Percentiles rank a stretch among this genome's conserved stretches.
Conservation (phyloP, 2,888 invertebrate genomes). For the Drosophila basisetae region DNA sequence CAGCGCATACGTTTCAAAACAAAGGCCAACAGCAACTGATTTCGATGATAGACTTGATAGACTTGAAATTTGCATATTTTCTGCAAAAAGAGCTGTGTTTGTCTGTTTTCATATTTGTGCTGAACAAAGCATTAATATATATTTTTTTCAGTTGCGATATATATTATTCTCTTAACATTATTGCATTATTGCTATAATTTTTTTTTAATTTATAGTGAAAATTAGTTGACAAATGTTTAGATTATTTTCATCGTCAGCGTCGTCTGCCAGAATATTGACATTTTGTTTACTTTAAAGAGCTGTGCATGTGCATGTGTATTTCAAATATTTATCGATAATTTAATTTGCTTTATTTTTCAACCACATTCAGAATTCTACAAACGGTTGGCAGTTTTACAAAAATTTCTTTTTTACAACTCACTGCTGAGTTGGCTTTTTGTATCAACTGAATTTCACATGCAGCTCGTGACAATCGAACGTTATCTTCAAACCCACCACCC, state of each 20-base stretch:
- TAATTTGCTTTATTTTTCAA: background rate
- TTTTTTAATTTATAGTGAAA: background rate
- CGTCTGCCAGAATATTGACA: background rate
- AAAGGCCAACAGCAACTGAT: background rate
- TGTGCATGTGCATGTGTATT: background rate
- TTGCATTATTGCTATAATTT: background rate
- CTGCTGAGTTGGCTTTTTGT: background rate
- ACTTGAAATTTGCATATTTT: background rate
- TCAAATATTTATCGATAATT: background rate
- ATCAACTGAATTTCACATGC: constrained; percentile 16
- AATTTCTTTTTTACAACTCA: background rate
- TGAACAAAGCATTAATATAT: background rate
- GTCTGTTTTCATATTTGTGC: background rate
- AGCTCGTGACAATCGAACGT: constrained; percentile 29
- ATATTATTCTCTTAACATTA: background rate
- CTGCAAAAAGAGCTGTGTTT: background rate
- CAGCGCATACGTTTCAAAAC: background rate
- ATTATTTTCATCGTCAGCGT: background rate
- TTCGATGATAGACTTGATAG: background rate
- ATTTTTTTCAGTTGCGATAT: background rate
- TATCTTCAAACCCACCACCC: constrained; percentile 1
- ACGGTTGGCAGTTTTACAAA: background rate
- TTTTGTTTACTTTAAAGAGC: no score
- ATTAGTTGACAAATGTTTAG: background rate
- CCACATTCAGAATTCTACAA: background rate